Evolutionary conservation across 2,797 vertebrate genomes (phyloP).

Genomic region (Galaxias olidus): DNA sequence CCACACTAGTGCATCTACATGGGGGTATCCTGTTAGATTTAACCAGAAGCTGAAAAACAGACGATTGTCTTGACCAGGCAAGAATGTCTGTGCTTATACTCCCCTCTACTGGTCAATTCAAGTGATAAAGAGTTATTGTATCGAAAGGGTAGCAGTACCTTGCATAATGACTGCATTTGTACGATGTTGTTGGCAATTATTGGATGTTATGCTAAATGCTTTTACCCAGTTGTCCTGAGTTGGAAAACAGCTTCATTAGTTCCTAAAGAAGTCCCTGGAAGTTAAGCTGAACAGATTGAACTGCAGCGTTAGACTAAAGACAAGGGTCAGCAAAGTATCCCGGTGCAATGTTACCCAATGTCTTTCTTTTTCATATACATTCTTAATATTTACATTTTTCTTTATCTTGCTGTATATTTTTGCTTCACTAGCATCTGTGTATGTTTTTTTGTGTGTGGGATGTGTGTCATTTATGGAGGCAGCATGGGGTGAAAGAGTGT

Average conservation of each 20-base stretch:
- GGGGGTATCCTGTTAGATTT: no score
- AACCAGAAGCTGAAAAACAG: no score
- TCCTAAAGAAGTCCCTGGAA: constrained; percentile 37
- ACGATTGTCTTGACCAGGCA: background rate
- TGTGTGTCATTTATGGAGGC: no score
- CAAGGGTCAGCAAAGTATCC: constrained; percentile 13
- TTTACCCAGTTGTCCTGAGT: constrained; percentile 21
- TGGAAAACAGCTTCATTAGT: constrained; percentile 9
- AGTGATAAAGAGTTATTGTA: no score
- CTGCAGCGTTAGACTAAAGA: constrained; percentile 6
- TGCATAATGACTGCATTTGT: no score
- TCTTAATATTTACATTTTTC: background rate
- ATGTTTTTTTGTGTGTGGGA: no score
- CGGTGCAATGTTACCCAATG: constrained; percentile 2
- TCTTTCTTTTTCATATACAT: background rate
- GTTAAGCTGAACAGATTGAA: background rate
- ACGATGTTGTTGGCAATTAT: no score
- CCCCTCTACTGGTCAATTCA: constrained; percentile 67
- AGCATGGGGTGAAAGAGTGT: no score
- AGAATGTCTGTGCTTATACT: constrained; percentile 47
- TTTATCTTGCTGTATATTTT: background rate
- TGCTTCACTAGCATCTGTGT: background rate
- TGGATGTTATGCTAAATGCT: background rate
- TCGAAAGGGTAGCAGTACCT: no score
- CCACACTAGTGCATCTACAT: no score